Percentiles rank a stretch among this genome's conserved stretches.
Conservation (phyloP, 2,797 vertebrate genomes). For the Mallotus villosus region DNA sequence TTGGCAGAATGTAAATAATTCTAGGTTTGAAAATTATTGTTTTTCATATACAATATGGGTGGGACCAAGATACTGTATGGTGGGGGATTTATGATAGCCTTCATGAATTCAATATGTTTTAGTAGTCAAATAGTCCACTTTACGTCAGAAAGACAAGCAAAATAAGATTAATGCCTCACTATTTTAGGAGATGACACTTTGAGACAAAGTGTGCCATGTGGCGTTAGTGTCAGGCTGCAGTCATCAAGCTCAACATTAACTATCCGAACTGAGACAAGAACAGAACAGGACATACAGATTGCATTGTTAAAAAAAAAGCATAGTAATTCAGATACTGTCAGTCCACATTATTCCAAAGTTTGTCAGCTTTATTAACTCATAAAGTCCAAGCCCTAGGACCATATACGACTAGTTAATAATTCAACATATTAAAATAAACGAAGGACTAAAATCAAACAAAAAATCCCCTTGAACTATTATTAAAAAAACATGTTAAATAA, state of each 20-base stretch:
- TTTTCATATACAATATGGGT: slow-evolving; percentile 29
- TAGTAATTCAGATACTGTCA: background rate
- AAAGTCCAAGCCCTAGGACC: background rate
- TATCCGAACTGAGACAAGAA: background rate
- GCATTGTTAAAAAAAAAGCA: background rate
- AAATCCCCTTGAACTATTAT: background rate
- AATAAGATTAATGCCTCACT: slow-evolving; percentile 42
- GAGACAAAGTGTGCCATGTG: slow-evolving; percentile 43
- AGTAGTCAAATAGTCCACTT: slow-evolving; percentile 43
- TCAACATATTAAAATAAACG: background rate
- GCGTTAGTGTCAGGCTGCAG: slow-evolving; percentile 45
- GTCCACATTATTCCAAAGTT: background rate
- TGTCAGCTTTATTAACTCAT: background rate
- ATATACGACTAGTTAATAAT: background rate
- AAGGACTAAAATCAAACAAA: background rate
- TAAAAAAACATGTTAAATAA: background rate
- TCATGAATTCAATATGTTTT: slow-evolving; percentile 39
- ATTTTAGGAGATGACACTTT: slow-evolving; percentile 42
- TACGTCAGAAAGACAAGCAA: slow-evolving; percentile 26
- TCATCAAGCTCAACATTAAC: slow-evolving; percentile 27
- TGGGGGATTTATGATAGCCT: slow-evolving; percentile 41
- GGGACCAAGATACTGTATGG: slow-evolving; percentile 34
- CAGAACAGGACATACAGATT: background rate
- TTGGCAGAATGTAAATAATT: background rate
- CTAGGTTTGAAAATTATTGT: slow-evolving; percentile 11